Conservation (phyloP, 2,888 invertebrate species). For the Trimorus sp. region DNA sequence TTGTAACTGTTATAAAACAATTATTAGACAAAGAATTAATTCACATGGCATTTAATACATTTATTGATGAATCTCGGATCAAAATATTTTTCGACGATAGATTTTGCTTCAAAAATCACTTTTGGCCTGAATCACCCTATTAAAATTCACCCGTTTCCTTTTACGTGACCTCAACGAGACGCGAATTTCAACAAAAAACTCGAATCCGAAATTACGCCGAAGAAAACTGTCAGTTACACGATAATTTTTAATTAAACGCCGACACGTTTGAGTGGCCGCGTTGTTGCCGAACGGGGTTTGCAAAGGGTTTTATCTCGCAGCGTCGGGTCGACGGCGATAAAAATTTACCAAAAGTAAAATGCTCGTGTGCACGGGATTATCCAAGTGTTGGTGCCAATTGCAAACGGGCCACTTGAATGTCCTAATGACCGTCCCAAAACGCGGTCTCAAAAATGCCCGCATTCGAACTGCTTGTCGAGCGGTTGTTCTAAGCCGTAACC, state of each 20-base stretch:
- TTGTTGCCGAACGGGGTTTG: conserved; percentile 1
- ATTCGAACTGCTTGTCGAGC: conserved; percentile 17
- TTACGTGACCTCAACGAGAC: no score
- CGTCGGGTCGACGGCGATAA: conserved; percentile 19
- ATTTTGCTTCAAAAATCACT: no score
- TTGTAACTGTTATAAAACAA: no score
- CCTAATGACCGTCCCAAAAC: conserved; percentile 34
- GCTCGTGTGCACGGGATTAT: conserved; percentile 14
- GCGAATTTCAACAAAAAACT: background rate
- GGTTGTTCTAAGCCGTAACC: background rate
- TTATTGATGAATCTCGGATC: no score
- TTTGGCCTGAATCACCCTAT: no score
- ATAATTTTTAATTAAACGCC: conserved; percentile 29
- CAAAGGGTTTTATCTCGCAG: conserved; percentile 9
- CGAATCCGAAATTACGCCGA: background rate
- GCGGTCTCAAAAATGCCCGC: background rate
- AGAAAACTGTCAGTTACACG: conserved; percentile 10
- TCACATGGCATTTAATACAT: no score
- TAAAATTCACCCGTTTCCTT: no score
- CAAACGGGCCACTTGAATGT: conserved; percentile 31
- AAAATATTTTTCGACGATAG: no score
- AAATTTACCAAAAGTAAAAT: conserved; percentile 27
- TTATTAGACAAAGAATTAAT: no score
- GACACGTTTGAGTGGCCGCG: conserved; percentile 15
- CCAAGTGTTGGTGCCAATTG: conserved; percentile 23